A percentile compares a stretch with the other conserved stretches of the same genome.
phyloP scores from a whole-genome alignment of 2,113 vertebrate species.

The Pluvialis apricaria region DNA sequence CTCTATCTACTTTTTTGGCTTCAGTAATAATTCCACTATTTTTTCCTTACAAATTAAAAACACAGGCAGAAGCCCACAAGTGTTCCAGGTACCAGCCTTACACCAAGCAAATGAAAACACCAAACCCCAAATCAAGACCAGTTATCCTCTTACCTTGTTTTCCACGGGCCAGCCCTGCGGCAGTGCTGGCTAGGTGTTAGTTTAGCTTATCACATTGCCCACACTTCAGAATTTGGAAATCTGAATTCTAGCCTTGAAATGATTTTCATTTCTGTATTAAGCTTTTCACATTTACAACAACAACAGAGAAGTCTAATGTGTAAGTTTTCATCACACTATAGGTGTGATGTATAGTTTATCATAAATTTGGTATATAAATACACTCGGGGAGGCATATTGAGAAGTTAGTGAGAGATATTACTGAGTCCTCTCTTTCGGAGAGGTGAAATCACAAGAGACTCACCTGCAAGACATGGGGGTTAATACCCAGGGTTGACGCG shows the following conservation, averaged over 20 bases:
- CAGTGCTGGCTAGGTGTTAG: fast-evolving
- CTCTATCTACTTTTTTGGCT: background rate
- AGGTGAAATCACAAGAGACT: background rate
- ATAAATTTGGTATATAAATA: fast-evolving
- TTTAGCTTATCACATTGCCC: background rate
- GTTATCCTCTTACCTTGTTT: no score
- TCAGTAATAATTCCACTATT: background rate
- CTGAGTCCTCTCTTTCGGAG: no score
- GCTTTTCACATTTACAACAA: fast-evolving
- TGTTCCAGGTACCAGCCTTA: background rate
- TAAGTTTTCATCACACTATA: fast-evolving
- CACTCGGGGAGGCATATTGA: fast-evolving
- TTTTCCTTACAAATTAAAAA: background rate
- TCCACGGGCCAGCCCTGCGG: background rate
- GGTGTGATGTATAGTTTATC: fast-evolving
- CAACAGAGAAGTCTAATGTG: fast-evolving
- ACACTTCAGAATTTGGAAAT: no score
- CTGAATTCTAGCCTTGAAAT: background rate
- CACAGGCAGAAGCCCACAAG: fast-evolving
- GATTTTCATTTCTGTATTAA: background rate
- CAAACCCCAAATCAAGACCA: background rate
- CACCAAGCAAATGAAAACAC: background rate
- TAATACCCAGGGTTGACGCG: constrained; percentile 85
- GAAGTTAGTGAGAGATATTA: fast-evolving
- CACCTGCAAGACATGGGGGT: constrained; percentile 94